These are phyloP conservation scores for Calosoma granatense DNA, from an alignment of 1,140 invertebrate species.

Conservation along the genomic window DNA sequence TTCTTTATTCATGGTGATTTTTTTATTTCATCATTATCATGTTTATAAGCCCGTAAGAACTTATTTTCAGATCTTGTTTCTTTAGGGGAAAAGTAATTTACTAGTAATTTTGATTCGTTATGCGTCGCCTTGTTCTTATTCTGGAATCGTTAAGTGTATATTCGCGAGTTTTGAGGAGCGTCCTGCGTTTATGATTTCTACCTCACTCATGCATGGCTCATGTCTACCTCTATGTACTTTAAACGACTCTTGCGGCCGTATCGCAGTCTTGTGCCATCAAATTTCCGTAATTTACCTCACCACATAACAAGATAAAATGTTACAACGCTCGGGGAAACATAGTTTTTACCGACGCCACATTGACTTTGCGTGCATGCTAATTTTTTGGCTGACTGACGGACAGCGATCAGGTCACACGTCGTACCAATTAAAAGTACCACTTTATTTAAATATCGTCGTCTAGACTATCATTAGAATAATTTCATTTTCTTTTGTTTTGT, in stretches of 20 bases:
- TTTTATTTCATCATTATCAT: not conserved
- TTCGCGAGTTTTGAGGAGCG: not conserved
- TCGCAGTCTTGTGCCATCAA: not conserved
- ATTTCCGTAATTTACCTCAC: not conserved
- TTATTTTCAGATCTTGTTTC: not conserved
- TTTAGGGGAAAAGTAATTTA: not conserved
- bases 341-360: not conserved
- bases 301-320: not conserved
- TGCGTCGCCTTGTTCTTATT: too few relatives aligned
- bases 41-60: too few relatives aligned
- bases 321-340: not conserved
- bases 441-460: not conserved
- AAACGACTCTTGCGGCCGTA: not conserved
- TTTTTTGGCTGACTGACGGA: not conserved
- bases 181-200: not conserved
- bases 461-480: not conserved
- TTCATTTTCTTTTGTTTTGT: too few relatives aligned
- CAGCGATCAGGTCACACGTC: not conserved
- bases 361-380: not conserved
- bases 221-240: too few relatives aligned
- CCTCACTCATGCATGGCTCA: not conserved
- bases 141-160: not conserved
- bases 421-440: not conserved
- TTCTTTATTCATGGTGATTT: not conserved
- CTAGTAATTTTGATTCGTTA: not conserved